Evolutionary conservation across 2,113 vertebrate genomes (phyloP).

Genomic region (Menidia beryllina): DNA sequence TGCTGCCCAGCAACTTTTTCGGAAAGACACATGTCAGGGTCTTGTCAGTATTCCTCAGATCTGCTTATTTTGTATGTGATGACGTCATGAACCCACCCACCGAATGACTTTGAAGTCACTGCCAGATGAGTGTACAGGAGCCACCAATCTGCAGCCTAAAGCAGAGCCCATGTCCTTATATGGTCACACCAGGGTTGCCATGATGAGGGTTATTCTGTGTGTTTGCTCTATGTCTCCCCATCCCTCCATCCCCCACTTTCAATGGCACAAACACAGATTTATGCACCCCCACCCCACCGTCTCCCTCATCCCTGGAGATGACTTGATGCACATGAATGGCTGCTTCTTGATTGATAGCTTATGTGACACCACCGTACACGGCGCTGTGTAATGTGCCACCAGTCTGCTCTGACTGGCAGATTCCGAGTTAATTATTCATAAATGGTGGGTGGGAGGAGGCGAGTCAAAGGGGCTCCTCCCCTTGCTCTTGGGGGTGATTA

Average conservation of each 20-base stretch:
- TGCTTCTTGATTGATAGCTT: constrained; percentile 76
- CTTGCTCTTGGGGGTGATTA: constrained; percentile 67
- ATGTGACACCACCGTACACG: constrained; percentile 68
- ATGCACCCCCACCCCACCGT: constrained; percentile 14
- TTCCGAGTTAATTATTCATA: constrained; percentile 80
- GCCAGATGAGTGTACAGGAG: constrained; percentile 29
- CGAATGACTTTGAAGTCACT: constrained; percentile 44
- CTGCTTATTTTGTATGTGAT: constrained; percentile 11
- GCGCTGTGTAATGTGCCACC: constrained; percentile 76
- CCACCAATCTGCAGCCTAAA: constrained; percentile 69
- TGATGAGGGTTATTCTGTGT: constrained; percentile 31
- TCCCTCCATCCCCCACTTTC: background rate
- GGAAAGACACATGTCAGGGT: background rate
- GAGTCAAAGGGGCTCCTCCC: constrained; percentile 55
- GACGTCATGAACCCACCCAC: constrained; percentile 46
- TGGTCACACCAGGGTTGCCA: constrained; percentile 61
- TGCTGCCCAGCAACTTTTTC: background rate
- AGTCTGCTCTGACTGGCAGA: constrained; percentile 62
- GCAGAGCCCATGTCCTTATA: constrained; percentile 70
- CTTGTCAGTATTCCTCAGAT: background rate
- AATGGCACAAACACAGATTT: background rate
- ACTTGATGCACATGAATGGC: constrained; percentile 71
- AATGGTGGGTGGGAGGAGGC: constrained; percentile 45
- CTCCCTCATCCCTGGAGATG: constrained; percentile 65
- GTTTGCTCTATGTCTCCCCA: constrained; percentile 31